phyloP scores from a whole-genome alignment of 1,140 invertebrate genomes.

The Drosophila athabasca region DNA sequence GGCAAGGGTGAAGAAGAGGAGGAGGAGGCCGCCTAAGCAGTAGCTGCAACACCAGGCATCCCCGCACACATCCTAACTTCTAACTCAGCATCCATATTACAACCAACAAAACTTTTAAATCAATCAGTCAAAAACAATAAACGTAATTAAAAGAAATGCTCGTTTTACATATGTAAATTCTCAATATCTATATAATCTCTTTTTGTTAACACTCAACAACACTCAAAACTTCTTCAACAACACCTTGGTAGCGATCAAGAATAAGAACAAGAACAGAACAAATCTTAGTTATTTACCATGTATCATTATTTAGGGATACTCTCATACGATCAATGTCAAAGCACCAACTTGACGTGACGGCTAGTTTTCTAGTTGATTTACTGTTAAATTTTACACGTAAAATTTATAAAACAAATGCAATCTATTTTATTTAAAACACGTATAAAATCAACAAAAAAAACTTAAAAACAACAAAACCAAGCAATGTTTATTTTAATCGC shows the following conservation, averaged over 20 bases:
- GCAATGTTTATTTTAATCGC: conserved; percentile 69
- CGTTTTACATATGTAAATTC: conserved; percentile 82
- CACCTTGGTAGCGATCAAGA: conserved; percentile 57
- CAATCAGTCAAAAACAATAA: conserved; percentile 81
- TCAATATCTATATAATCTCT: conserved; percentile 77
- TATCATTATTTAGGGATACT: conserved; percentile 67
- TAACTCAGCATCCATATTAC: conserved; percentile 79
- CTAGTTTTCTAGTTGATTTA: conserved; percentile 82
- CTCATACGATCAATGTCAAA: conserved; percentile 64
- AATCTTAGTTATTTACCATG: conserved; percentile 45
- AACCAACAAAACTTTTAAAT: conserved; percentile 68
- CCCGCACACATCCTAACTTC: conserved; percentile 77
- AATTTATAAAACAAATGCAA: conserved; percentile 75
- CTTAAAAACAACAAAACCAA: conserved; percentile 49
- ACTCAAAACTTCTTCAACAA: conserved; percentile 76
- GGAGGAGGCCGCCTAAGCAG: conserved; percentile 86
- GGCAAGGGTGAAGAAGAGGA: conserved; percentile 91
- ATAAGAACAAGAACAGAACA: conserved; percentile 32
- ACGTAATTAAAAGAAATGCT: conserved; percentile 83
- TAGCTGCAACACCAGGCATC: conserved; percentile 18
- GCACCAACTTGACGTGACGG: conserved; percentile 67
- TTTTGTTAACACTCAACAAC: conserved; percentile 66
- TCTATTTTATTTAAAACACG: conserved; percentile 75
- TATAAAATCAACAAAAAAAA: conserved; percentile 64
- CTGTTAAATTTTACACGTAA: conserved; percentile 82